Percentiles rank a stretch among this genome's conserved stretches.
phyloP scores from a whole-genome alignment of 2,888 invertebrate genomes.

The Acronicta aceris region DNA sequence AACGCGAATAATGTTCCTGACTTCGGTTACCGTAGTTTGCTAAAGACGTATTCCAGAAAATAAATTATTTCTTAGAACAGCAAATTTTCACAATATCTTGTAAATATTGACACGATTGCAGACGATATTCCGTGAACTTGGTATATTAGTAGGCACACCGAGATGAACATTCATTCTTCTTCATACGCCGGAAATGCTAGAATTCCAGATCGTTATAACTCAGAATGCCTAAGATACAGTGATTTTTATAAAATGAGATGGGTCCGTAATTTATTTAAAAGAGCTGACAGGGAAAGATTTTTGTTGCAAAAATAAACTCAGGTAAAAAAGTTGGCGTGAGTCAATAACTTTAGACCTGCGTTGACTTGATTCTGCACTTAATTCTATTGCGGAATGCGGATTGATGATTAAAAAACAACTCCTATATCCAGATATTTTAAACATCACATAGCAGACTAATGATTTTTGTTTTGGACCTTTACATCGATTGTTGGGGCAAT shows the following conservation, averaged over 20 bases:
- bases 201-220: conserved; percentile 47
- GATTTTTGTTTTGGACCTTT: conserved; percentile 23
- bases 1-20: neutral
- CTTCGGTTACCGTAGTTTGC: conserved; percentile 6
- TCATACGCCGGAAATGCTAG: conserved; percentile 50
- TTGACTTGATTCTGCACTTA: conserved; percentile 75
- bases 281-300: conserved; percentile 63
- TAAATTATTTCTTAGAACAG: conserved; percentile 10
- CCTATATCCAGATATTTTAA: conserved; percentile 42
- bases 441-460: conserved; percentile 16
- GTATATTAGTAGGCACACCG: conserved; percentile 2
- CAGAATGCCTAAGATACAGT: conserved; percentile 42
- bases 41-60: neutral
- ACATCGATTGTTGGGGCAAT: conserved; percentile 11
- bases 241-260: conserved; percentile 59
- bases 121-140: conserved; percentile 26
- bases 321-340: conserved; percentile 76
- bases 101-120: conserved; percentile 32
- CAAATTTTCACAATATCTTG: conserved; percentile 18
- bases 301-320: conserved; percentile 82
- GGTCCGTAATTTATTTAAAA: conserved; percentile 60
- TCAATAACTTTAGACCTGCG: conserved; percentile 71
- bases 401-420: conserved; percentile 55
- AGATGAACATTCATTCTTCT: conserved; percentile 23
- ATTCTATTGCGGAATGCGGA: conserved; percentile 71